Evolutionary conservation across 2,113 vertebrate genomes (phyloP).

Genomic region (Elephas maximus): DNA sequence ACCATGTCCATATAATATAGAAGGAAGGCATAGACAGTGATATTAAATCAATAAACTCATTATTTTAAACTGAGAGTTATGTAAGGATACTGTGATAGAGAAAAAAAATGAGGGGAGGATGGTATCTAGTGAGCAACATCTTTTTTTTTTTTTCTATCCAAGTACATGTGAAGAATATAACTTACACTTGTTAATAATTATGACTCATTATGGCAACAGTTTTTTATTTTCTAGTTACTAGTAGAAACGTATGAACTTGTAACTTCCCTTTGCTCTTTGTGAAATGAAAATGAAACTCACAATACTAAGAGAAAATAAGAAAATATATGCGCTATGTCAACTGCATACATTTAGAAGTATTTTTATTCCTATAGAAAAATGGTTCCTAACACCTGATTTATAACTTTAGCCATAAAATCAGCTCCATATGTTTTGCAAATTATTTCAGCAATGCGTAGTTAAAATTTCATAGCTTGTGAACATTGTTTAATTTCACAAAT

Average conservation of each 20-base stretch:
- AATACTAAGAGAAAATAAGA: neutral
- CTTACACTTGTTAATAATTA: neutral
- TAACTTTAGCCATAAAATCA: conserved; percentile 4
- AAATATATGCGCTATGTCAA: neutral
- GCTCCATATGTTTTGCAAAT: neutral
- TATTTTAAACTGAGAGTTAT: conserved; percentile 23
- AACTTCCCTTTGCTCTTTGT: neutral
- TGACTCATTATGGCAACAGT: neutral
- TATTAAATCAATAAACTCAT: neutral
- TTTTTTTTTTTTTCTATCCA: neutral
- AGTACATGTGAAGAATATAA: neutral
- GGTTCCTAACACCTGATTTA: neutral
- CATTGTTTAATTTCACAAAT: neutral
- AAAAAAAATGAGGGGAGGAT: neutral
- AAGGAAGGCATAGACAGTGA: neutral
- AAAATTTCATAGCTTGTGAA: neutral
- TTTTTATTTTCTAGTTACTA: neutral
- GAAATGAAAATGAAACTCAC: conserved; percentile 34
- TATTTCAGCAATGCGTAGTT: neutral
- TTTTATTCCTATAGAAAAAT: conserved; percentile 12
- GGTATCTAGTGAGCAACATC: neutral
- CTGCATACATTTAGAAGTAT: neutral
- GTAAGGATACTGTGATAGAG: neutral
- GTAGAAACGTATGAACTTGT: neutral
- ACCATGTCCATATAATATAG: neutral